Base-by-base conservation (phyloP, 2,797 vertebrate species). In the Enteromius afrohamiltoni region DNA sequence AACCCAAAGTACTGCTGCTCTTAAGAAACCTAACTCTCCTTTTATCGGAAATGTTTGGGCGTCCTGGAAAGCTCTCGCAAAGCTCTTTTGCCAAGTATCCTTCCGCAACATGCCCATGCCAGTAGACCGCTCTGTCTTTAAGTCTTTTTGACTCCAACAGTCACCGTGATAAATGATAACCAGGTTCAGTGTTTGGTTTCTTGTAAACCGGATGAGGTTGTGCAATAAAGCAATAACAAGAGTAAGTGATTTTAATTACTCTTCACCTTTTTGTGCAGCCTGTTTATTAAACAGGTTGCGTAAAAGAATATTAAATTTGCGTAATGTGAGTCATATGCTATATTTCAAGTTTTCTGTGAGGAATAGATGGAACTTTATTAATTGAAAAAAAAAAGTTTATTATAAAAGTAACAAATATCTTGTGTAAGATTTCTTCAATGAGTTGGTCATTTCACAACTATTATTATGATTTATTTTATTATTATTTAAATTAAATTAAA, bases 11-110 rank as follows among this genome's bases (percentile, higher is more conserved):
- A 55, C 49, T 51, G 17, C 17, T 7, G 65, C 76, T 77, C 58
- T 85, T 82, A 85, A 74, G 77, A 80, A 87, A 86, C n/a, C 69
- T 79, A 83, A 84, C 82, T 86, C 37, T 77, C 55, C 67, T 69
- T 82, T 87, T 83, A 87, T 73, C 82, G 79, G 85, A 90, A 88
- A 84, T 31, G 47, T 71, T 82, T 37, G 75, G 60, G 55, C 47
- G 3, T 87, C 77, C 70, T 80, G 81, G 74, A 86, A 87, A 85
- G 81, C 75, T 55, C 65, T 83, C 77, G 81, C 64, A 67, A 76
- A 62, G 37, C 60, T 47, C 64, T 31, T 64, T 58, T 84, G 75
- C 73, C 65, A 87, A 79, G 31, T 45, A 60, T 69, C 34, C 53
- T 75, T 49, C 23, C 37, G 7, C 74, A 81, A 75, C 78, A 68